Evolutionary conservation across 2,113 vertebrate genomes (phyloP).

Genomic region (Amia ocellicauda): DNA sequence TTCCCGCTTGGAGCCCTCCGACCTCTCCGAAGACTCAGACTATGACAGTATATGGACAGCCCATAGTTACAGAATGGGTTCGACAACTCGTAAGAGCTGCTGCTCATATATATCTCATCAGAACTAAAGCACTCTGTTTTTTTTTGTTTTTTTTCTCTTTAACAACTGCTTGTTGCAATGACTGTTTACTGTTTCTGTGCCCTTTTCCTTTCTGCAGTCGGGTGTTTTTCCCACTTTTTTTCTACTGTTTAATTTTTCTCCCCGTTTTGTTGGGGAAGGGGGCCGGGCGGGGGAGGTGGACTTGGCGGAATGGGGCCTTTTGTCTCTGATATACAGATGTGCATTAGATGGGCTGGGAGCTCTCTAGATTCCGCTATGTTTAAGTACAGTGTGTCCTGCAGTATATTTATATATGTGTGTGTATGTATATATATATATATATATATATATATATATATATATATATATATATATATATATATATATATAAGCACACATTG

Average conservation of each 20-base stretch:
- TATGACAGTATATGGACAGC: constrained; percentile 99
- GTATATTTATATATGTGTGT: neutral
- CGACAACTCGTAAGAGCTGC: constrained; percentile 97
- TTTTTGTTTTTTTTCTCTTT: constrained; percentile 42
- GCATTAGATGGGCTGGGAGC: neutral
- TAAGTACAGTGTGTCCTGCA: neutral
- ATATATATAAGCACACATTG: too few species aligned
- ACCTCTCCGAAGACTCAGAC: constrained; percentile 98
- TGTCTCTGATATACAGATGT: constrained; percentile 20
- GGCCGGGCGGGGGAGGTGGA: too few species aligned
- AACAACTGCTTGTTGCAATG: constrained; percentile 68
- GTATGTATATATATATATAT: neutral
- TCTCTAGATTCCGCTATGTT: neutral
- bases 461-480: constrained; percentile 10
- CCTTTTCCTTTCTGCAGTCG: constrained; percentile 59
- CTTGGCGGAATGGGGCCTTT: too few species aligned
- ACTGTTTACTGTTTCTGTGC: constrained; percentile 57
- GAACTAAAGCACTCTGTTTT: constrained; percentile 81
- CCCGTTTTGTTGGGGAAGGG: neutral
- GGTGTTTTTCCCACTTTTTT: neutral
- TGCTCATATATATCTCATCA: constrained; percentile 98
- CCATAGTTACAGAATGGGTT: constrained; percentile 98
- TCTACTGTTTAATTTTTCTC: neutral
- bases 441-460: constrained; percentile 9
- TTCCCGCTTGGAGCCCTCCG: constrained; percentile 92